A percentile compares a stretch with the other conserved stretches of the same genome.
These are phyloP conservation scores for Eulimnadia texana DNA, from an alignment of 1,140 invertebrate genomes.

Conservation along the genomic window DNA sequence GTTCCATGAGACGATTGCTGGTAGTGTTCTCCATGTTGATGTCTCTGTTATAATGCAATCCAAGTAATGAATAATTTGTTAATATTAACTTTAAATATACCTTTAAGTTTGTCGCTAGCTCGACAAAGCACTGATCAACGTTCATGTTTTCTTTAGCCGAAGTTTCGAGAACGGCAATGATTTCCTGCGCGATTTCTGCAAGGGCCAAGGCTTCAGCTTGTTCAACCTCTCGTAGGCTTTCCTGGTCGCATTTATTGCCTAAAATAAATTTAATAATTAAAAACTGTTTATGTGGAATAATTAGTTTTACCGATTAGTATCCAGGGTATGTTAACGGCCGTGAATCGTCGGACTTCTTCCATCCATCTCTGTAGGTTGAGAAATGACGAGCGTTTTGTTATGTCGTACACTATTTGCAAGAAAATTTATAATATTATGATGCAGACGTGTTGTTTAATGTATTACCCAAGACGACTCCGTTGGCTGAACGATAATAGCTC, in stretches of 20 bases:
- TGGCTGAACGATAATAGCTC: constrained; percentile 43
- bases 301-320: constrained; percentile 60
- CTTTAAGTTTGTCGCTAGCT: constrained; percentile 72
- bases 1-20: background rate
- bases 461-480: constrained; percentile 36
- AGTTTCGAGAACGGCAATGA: constrained; percentile 71
- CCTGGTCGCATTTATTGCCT: constrained; percentile 79
- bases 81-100: constrained; percentile 29
- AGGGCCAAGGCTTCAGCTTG: constrained; percentile 66
- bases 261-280: constrained; percentile 1
- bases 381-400: constrained; percentile 80
- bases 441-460: too few relatives aligned
- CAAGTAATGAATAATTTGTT: background rate
- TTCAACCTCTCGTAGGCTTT: constrained; percentile 63
- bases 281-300: background rate
- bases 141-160: constrained; percentile 88
- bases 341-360: constrained; percentile 83
- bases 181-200: constrained; percentile 67
- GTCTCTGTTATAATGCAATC: background rate
- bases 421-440: too few relatives aligned
- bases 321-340: constrained; percentile 74
- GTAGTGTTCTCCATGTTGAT: background rate
- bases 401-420: constrained; percentile 62
- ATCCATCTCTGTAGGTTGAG: constrained; percentile 81
- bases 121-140: constrained; percentile 79